These are phyloP conservation scores for Metopia argyrocephala DNA, from an alignment of 2,888 invertebrate genomes.

Conservation along the genomic window DNA sequence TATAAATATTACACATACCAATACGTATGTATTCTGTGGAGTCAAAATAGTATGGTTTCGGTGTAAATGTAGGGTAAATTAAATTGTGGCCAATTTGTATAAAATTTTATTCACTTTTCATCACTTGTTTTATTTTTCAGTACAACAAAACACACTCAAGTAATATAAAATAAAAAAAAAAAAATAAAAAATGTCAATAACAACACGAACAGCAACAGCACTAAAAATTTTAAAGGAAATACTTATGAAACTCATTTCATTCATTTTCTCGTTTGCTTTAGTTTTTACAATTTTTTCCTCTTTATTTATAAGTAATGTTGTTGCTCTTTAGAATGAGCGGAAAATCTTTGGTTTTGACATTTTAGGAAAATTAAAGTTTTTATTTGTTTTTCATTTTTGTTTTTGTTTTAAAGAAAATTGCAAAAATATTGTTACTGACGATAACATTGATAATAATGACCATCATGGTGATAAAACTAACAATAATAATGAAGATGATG, in stretches of 20 bases:
- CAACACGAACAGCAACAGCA: background rate
- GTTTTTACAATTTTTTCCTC: background rate
- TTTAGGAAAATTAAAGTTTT: constrained; percentile 49
- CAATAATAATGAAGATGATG: background rate
- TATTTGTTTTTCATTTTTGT: background rate
- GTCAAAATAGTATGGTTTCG: no score
- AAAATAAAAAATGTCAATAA: background rate
- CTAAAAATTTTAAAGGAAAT: background rate
- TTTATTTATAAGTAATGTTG: constrained; percentile 7
- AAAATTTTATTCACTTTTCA: background rate
- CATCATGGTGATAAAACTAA: background rate
- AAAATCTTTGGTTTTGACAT: constrained; percentile 58
- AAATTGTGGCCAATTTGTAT: constrained; percentile 33
- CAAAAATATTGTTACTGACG: constrained; percentile 55
- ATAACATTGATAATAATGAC: background rate
- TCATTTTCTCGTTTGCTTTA: background rate
- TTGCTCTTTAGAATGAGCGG: constrained; percentile 11
- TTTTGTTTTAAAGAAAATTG: constrained; percentile 55
- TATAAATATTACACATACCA: no score
- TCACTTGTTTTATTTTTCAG: background rate
- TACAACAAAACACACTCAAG: no score
- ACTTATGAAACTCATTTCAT: background rate
- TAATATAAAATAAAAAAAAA: background rate
- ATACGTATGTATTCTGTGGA: no score
- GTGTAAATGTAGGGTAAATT: no score